These are phyloP conservation scores for Lates calcarifer DNA, from an alignment of 2,113 vertebrate genomes.

Conservation along the genomic window DNA sequence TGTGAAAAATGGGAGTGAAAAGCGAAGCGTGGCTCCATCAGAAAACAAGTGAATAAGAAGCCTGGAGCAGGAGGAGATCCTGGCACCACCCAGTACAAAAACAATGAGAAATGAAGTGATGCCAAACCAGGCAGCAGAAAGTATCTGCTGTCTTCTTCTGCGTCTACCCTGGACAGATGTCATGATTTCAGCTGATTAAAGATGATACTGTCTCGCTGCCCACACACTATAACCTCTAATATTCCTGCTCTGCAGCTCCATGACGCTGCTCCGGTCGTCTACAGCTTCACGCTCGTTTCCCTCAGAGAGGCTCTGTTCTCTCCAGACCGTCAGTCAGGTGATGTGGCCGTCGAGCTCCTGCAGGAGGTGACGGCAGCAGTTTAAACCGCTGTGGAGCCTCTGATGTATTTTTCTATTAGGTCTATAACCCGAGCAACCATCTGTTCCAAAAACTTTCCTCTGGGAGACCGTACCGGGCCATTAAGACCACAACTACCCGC, in stretches of 20 bases:
- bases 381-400: constrained; percentile 28
- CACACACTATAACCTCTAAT: background rate
- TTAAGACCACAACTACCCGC: constrained; percentile 49
- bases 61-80: background rate
- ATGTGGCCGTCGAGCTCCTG: constrained; percentile 32
- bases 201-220: too few species aligned
- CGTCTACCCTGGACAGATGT: too few species aligned
- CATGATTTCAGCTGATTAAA: too few species aligned
- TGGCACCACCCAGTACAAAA: too few species aligned
- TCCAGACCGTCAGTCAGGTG: constrained; percentile 30
- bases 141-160: too few species aligned
- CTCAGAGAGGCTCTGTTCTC: background rate
- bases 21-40: too few species aligned
- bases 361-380: constrained; percentile 41
- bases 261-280: background rate
- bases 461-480: constrained; percentile 39
- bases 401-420: constrained; percentile 60
- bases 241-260: background rate
- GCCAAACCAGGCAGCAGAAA: too few species aligned
- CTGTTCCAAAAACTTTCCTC: constrained; percentile 59
- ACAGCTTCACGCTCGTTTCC: background rate
- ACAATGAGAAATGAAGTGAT: too few species aligned
- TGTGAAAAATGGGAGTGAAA: constrained; percentile 1
- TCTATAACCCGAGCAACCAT: constrained; percentile 55
- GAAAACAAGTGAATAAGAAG: too few species aligned